Evolutionary conservation across 2,888 invertebrate genomes (phyloP).

Genomic region (Troglohyphantes excavatus): DNA sequence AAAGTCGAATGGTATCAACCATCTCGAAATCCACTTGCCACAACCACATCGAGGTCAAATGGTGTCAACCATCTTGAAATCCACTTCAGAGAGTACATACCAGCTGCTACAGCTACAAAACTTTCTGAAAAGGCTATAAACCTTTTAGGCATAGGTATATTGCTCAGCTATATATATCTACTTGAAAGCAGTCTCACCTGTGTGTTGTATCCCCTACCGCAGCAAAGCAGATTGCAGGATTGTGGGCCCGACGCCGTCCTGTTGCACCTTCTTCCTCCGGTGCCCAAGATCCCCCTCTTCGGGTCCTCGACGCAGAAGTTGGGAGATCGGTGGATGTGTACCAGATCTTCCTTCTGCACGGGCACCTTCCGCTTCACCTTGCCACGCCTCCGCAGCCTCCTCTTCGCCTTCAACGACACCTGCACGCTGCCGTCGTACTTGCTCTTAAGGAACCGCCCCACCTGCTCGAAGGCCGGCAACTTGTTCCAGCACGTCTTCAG

Average conservation of each 20-base stretch:
- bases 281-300: constrained; percentile 84
- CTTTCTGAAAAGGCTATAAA: too few species aligned
- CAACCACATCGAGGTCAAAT: too few species aligned
- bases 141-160: too few species aligned
- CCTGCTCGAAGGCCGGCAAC: constrained; percentile 84
- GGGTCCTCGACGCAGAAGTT: constrained; percentile 84
- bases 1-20: too few species aligned
- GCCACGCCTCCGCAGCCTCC: constrained; percentile 83
- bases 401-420: constrained; percentile 79
- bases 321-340: constrained; percentile 85
- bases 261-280: constrained; percentile 85
- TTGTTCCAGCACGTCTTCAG: constrained; percentile 86
- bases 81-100: too few species aligned
- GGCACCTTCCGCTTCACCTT: constrained; percentile 83
- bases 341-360: constrained; percentile 84
- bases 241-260: constrained; percentile 84
- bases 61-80: too few species aligned
- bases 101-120: too few species aligned
- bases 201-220: constrained; percentile 84
- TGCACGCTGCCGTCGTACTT: constrained; percentile 82
- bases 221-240: constrained; percentile 85
- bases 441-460: constrained; percentile 84
- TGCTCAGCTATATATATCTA: too few species aligned
- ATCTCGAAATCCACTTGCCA: too few species aligned
- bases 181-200: constrained; percentile 44